phyloP scores from a whole-genome alignment of 2,888 invertebrate genomes.

The Gandaritis pyraliata region DNA sequence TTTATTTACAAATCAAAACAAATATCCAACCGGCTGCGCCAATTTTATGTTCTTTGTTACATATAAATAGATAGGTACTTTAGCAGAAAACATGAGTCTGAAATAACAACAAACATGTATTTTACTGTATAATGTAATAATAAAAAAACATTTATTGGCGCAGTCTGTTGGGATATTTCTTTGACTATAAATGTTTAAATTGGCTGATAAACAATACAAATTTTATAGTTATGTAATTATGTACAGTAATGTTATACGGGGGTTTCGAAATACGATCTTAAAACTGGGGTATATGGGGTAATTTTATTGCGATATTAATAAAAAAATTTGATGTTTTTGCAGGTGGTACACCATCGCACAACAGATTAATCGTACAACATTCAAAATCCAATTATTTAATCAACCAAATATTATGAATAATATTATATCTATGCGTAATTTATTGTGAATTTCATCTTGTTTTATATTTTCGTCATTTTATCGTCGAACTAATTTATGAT shows the following conservation, averaged over 20 bases:
- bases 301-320: too few relatives aligned
- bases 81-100: too few relatives aligned
- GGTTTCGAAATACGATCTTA: too few relatives aligned
- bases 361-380: slow-evolving; percentile 58
- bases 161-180: slow-evolving; percentile 5
- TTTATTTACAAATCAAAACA: neutral
- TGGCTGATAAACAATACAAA: neutral
- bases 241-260: neutral
- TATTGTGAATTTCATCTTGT: slow-evolving; percentile 65
- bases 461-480: slow-evolving; percentile 55
- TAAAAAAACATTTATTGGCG: neutral
- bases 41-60: neutral
- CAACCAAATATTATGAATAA: slow-evolving; percentile 82
- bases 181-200: neutral
- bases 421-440: slow-evolving; percentile 76
- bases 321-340: slow-evolving; percentile 31
- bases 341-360: slow-evolving; percentile 68
- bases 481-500: slow-evolving; percentile 67
- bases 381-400: slow-evolving; percentile 64
- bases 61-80: too few relatives aligned
- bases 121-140: too few relatives aligned
- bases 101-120: too few relatives aligned
- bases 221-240: neutral
- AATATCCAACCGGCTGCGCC: neutral
- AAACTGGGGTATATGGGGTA: too few relatives aligned